Evolutionary conservation across 2,797 vertebrate genomes (phyloP).

Genomic region (Sebastes aleutianus): DNA sequence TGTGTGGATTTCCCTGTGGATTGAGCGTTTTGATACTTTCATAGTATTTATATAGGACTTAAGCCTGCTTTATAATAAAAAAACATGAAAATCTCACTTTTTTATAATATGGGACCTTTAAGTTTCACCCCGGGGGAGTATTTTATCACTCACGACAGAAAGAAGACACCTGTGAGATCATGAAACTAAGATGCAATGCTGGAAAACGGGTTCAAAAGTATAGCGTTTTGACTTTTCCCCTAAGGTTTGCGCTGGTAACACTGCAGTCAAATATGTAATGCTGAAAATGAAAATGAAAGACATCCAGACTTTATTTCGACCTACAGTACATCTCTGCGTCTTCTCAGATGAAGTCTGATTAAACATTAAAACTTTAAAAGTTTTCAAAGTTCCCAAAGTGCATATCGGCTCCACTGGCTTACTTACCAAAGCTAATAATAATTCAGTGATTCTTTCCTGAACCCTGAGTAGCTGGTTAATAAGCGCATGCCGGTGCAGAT

Average conservation of each 20-base stretch:
- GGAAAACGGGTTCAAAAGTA: neutral
- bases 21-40: no score
- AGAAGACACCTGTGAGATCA: neutral
- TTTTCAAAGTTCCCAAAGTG: conserved; percentile 57
- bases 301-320: conserved; percentile 36
- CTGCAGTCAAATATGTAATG: no score
- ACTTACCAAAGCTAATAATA: conserved; percentile 60
- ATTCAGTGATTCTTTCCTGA: conserved; percentile 56
- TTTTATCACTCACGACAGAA: neutral
- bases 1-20: no score
- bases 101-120: no score
- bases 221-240: neutral
- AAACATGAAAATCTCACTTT: no score
- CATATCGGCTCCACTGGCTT: conserved; percentile 31
- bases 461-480: conserved; percentile 20
- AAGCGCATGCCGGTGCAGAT: conserved; percentile 4
- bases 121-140: neutral
- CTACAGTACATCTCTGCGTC: conserved; percentile 28
- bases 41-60: no score
- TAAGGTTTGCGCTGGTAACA: neutral
- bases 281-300: no score
- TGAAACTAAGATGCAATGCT: neutral
- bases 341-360: conserved; percentile 52
- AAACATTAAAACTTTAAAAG: conserved; percentile 62
- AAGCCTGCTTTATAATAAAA: no score